Percentiles rank a stretch among this genome's conserved stretches.
Conservation (phyloP, 2,888 invertebrate species). For the Rugalucina vietnamica region DNA sequence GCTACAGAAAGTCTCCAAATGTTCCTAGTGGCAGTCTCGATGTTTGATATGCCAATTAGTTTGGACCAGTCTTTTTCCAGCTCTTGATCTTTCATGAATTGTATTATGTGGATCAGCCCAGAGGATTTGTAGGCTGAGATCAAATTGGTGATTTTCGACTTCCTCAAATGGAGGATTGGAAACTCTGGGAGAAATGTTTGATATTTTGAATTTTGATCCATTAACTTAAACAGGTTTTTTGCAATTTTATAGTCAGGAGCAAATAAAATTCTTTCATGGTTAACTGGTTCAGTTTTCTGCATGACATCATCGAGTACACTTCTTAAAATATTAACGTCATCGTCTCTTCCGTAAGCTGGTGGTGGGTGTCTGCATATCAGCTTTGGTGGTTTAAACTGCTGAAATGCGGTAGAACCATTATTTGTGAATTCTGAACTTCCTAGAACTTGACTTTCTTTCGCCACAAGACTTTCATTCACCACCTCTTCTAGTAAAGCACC, state of each 20-base stretch:
- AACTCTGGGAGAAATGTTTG: slow-evolving; percentile 46
- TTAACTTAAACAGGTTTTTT: slow-evolving; percentile 32
- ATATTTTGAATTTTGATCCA: slow-evolving; percentile 14
- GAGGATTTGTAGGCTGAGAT: slow-evolving; percentile 43
- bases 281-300: neutral
- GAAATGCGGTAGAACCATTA: too few relatives aligned
- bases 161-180: slow-evolving; percentile 42
- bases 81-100: slow-evolving; percentile 39
- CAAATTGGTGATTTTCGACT: slow-evolving; percentile 45
- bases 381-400: too few relatives aligned
- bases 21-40: slow-evolving; percentile 38
- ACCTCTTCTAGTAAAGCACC: too few relatives aligned
- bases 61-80: slow-evolving; percentile 22
- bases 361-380: slow-evolving; percentile 29
- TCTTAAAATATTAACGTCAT: slow-evolving; percentile 10
- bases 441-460: too few relatives aligned
- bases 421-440: too few relatives aligned
- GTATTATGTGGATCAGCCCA: slow-evolving; percentile 36
- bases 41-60: slow-evolving; percentile 21
- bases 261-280: slow-evolving; percentile 39
- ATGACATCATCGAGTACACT: slow-evolving; percentile 48
- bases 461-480: too few relatives aligned
- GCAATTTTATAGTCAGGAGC: slow-evolving; percentile 56
- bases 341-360: slow-evolving; percentile 38
- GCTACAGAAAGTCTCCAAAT: slow-evolving; percentile 24